Evolutionary conservation across 2,888 invertebrate genomes (phyloP).

Genomic region (Orthonychiurus folsomi): DNA sequence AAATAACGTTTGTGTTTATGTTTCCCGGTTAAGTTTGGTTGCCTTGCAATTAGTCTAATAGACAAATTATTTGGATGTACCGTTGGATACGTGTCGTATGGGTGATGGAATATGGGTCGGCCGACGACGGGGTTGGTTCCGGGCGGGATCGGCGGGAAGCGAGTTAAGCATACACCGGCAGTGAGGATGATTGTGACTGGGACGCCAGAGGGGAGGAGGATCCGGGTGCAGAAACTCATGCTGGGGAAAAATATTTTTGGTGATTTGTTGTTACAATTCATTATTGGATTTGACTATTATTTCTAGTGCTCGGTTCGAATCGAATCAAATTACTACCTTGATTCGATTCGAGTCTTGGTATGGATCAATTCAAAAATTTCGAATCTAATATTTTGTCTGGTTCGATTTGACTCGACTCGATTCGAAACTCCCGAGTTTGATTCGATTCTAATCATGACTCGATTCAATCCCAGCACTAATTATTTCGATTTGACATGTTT

Average conservation of each 20-base stretch:
- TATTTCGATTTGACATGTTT: not conserved
- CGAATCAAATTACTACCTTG: too few relatives aligned
- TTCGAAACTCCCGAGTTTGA: too few relatives aligned
- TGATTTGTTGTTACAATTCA: not conserved
- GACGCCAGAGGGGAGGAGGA: conserved; percentile 63
- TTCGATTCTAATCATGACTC: too few relatives aligned
- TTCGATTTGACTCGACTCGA: too few relatives aligned
- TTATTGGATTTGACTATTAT: not conserved
- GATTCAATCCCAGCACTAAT: not conserved
- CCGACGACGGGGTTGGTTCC: not conserved
- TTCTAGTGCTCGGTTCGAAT: too few relatives aligned
- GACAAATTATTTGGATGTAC: too few relatives aligned
- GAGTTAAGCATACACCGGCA: conserved; percentile 58
- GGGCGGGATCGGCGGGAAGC: not conserved
- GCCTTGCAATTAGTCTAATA: too few relatives aligned
- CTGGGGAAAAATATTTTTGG: conserved; percentile 45
- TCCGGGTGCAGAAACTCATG: conserved; percentile 68
- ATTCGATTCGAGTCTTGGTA: too few relatives aligned
- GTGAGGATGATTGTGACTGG: conserved; percentile 64
- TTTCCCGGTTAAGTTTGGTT: too few relatives aligned
- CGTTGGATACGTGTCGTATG: conserved; percentile 15
- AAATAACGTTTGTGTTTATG: too few relatives aligned
- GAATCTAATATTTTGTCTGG: too few relatives aligned
- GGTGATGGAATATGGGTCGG: conserved; percentile 11
- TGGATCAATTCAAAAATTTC: too few relatives aligned